Evolutionary conservation across 2,888 invertebrate species (phyloP), one percentile per base, ranked within the genome.

Genomic region (Chesias legatella): DNA sequence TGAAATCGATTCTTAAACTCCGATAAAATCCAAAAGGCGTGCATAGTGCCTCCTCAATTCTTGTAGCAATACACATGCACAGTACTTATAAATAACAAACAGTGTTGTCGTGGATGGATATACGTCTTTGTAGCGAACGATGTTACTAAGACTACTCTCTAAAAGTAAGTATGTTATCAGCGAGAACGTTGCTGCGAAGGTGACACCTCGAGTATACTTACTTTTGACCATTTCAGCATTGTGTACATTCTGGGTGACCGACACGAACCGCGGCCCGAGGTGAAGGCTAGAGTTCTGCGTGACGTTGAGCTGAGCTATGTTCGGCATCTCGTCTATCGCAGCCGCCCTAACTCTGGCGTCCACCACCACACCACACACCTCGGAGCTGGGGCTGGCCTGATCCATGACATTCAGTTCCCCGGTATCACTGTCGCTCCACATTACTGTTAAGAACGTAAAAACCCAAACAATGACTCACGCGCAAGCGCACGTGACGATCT

Each of bases 181-280:
- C 13, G 5, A 17, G 22, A 6, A 7, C 22, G 6, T 2, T 22
- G 22, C n/a, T 22, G 22, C 7, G n/a, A n/a, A 22, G 22, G 22
- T 22, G 22, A 7, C 3, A 22, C n/a, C 7, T 5, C 37, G 33
- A 36, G 24, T 7, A 7, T 10, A 21, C 77, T 80, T 58, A 85
- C 86, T 84, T 77, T 80, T 80, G 47, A 86, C 67, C 55, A 81
- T 73, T 53, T 83, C 82, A 7, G 69, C 73, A 60, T 74, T 77
- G 48, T 81, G 77, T 1, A 85, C 71, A 46, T 78, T 81, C 45
- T 83, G 80, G 2, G 78, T 83, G 33, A 84, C 75, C 7, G 74
- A 71, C 10, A 79, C 72, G 48, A 84, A 74, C 56, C 79, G 81
- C 8, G 81, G 75, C 3, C 86, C 85, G 40, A 85, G 67, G 58